phyloP scores from a whole-genome alignment of 1,140 invertebrate species.

The Zaprionus tsacasi region DNA sequence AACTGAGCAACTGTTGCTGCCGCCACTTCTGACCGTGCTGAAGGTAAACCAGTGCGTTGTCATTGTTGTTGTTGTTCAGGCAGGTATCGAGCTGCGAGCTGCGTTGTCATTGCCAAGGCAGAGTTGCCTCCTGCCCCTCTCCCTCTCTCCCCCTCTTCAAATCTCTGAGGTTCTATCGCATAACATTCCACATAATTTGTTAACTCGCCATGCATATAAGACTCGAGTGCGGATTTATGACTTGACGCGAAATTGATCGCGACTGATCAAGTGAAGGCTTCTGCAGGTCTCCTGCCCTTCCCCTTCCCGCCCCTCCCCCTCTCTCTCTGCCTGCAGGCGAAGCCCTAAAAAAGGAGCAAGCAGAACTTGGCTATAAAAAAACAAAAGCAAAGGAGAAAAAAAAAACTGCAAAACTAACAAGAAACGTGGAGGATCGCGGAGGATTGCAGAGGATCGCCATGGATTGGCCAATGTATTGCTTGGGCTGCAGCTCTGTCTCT shows the following conservation, averaged over 20 bases:
- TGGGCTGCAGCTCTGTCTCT: conserved; percentile 14
- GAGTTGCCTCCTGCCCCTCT: background rate
- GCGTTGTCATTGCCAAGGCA: conserved; percentile 74
- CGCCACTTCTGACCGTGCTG: conserved; percentile 67
- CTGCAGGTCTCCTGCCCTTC: conserved; percentile 15
- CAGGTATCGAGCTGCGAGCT: conserved; percentile 29
- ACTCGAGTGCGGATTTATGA: conserved; percentile 77
- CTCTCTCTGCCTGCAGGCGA: conserved; percentile 1
- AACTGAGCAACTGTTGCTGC: conserved; percentile 16
- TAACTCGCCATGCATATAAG: conserved; percentile 61
- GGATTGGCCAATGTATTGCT: conserved; percentile 18
- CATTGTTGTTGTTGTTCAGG: conserved; percentile 69
- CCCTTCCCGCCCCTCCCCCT: too few relatives aligned
- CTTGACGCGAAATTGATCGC: conserved; percentile 70
- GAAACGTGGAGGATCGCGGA: background rate
- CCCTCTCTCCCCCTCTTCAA: background rate
- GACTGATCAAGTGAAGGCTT: conserved; percentile 49
- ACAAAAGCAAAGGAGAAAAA: background rate
- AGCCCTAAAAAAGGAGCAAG: conserved; percentile 34
- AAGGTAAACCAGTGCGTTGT: conserved; percentile 80
- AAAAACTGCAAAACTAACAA: conserved; percentile 7
- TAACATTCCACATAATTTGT: conserved; percentile 71
- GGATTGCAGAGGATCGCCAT: conserved; percentile 30
- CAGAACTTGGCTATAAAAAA: conserved; percentile 14
- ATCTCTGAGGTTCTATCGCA: conserved; percentile 52